Base-by-base conservation (phyloP, 2,797 vertebrate genomes). In the Heteromormyrus szaboi region DNA sequence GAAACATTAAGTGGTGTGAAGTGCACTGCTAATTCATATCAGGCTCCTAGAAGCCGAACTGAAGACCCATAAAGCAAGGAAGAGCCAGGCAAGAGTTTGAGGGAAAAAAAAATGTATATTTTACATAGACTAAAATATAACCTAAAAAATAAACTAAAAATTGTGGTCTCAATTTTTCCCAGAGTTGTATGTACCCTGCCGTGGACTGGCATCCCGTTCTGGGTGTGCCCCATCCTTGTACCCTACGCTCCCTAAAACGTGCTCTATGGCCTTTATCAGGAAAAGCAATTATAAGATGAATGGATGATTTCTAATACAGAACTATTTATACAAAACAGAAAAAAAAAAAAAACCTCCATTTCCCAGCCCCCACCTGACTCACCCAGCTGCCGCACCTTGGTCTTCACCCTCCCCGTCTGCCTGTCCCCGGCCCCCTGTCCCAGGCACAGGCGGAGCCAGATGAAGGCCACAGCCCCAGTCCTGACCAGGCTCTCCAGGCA, bases 401-500 rank as follows among this genome's bases (percentile, higher is more conserved):
- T 86, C 90, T 92, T 94, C 76, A 94, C 92, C 17, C 93, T 89
- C 0, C 90, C 92, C 1, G 91, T 89, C 90, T 95, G 93, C 88
- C 46, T 90, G 29, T 81, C 85, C 7, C 85, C 88, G 81, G 85
- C 93, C 44, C 4, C 94, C 48, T 88, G 92, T 22, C 92, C 84
- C 85, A 92, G 93, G 91, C 97, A 95, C 29, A 99, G 95, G 90
- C 93, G 94, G 68, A 96, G 94, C 0, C 92, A 94, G 86, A 98
- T 95, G 46, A 97, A 92, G 0, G 95, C 96, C 0, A 97, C 95
- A 0, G 96, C 94, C 0, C 97, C 96, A 2, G 95, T 97, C 4
- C 96, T 94, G 12, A 99, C 95, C 51, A 98, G 95, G 0, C 97
- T 96, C 93, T 98, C 96, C 14, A 99, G 92, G 89, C 97, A 99